These are phyloP conservation scores for Prionailurus bengalensis DNA, from an alignment of 2,113 vertebrate species.

Conservation along the genomic window DNA sequence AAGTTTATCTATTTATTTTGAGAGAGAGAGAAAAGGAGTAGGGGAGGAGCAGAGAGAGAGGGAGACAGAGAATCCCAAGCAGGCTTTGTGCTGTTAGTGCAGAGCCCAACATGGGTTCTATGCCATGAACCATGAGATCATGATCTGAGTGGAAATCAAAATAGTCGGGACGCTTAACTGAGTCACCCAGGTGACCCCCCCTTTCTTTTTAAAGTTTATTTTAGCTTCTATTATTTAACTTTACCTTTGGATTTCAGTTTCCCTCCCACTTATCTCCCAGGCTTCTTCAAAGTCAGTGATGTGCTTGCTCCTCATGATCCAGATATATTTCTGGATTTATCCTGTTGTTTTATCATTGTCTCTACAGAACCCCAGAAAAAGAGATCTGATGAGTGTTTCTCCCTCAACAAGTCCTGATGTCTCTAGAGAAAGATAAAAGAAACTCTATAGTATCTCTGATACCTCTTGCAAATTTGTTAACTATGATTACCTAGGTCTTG, in stretches of 20 bases:
- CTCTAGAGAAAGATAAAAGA: not conserved
- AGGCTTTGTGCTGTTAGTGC: too few relatives aligned
- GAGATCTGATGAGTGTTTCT: not conserved
- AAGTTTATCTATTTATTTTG: too few relatives aligned
- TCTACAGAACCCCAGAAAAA: not conserved
- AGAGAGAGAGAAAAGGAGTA: too few relatives aligned
- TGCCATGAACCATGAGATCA: too few relatives aligned
- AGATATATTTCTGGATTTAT: not conserved
- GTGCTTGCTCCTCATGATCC: not conserved
- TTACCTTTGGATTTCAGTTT: not conserved
- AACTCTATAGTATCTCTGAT: not conserved
- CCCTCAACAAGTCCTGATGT: not conserved
- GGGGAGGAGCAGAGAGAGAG: too few relatives aligned
- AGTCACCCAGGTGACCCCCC: too few relatives aligned
- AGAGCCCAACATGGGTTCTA: too few relatives aligned
- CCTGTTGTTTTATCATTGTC: not conserved
- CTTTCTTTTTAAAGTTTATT: too few relatives aligned
- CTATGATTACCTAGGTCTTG: not conserved
- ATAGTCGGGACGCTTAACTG: too few relatives aligned
- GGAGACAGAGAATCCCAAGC: too few relatives aligned
- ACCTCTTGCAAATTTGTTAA: not conserved
- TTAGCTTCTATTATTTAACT: not conserved
- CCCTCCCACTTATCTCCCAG: not conserved
- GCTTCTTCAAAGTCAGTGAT: not conserved
- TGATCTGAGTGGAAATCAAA: too few relatives aligned